phyloP scores from a whole-genome alignment of 2,888 invertebrate genomes.

The Morpho achilles region DNA sequence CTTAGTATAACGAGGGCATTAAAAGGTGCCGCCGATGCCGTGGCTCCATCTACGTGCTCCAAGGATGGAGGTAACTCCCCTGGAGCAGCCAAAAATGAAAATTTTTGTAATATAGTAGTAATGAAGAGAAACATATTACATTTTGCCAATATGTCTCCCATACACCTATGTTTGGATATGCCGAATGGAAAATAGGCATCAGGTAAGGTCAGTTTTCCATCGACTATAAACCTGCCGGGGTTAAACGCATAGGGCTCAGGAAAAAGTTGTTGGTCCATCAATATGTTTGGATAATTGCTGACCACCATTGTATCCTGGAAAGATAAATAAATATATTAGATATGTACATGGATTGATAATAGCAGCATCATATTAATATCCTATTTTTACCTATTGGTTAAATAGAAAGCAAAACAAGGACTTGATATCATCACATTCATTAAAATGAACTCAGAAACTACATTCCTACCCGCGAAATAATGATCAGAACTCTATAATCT shows the following conservation, averaged over 20 bases:
- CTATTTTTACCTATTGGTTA: no score
- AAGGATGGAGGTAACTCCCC: constrained; percentile 82
- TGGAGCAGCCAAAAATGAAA: constrained; percentile 82
- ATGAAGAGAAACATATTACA: constrained; percentile 89
- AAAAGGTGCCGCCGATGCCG: constrained; percentile 86
- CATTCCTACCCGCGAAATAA: no score
- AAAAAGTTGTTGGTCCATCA: constrained; percentile 84
- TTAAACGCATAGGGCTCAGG: constrained; percentile 84
- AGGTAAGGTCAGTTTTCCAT: constrained; percentile 81
- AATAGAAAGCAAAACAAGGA: no score
- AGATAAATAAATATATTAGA: background rate
- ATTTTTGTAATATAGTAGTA: constrained; percentile 85
- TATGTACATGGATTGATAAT: no score
- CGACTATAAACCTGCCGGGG: constrained; percentile 86
- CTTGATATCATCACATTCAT: no score
- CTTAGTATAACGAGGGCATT: constrained; percentile 81
- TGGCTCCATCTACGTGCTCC: constrained; percentile 87
- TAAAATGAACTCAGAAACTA: no score
- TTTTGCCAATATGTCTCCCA: constrained; percentile 87
- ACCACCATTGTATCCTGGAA: constrained; percentile 88
- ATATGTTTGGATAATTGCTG: constrained; percentile 85
- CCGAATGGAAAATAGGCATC: constrained; percentile 89
- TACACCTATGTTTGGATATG: constrained; percentile 87
- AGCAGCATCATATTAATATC: no score
- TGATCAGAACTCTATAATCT: no score